Base-by-base conservation (phyloP, 2,888 invertebrate species). In the Plemyria rubiginata region DNA sequence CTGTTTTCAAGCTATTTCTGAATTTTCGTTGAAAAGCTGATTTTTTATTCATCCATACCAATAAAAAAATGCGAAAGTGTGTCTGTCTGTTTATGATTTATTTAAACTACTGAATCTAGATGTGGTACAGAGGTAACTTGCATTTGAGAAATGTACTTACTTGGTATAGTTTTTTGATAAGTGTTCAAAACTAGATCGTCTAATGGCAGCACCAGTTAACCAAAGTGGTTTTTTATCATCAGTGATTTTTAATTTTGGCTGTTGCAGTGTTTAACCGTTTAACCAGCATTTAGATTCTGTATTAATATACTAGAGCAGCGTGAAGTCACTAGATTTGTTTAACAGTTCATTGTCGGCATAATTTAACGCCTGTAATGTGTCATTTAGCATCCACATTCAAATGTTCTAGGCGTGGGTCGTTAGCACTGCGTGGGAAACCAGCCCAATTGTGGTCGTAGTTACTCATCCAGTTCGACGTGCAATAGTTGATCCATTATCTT, bases 341-440 rank as follows among this genome's bases (percentile, higher is more conserved):
- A 55, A 58, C 43, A 62, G 61, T 60, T 67, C 58, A 71, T 74
- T 75, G 71, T 70, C 66, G 64, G 70, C 64, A 74, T 69, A 72
- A 72, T 74, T 74, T 69, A 70, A 70, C 70, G 70, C 58, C 61
- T 71, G 63, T 22, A 79, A 81, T 77, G 72, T 78, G 76, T 78
- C 76, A 75, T 77, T 81, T 81, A 78, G 74, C 77, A 75, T 75
- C 71, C 72, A 75, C 75, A 77, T 74, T 75, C 78, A 78, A 80
- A 81, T 78, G 76, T 69, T 74, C 72, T 73, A 62, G 74, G 85
- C 80, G 88, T 87, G 81, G 86, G 87, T 77, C 70, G 80, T 72
- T 68, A 74, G 70, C 66, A 73, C 70, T 81, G 87, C 84, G 88
- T 90, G 88, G 87, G 89, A 88, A 88, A 81, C 79, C 77, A 75